Evolutionary conservation across 1,140 invertebrate species (phyloP), one percentile per base, ranked within the genome.

Genomic region (Aphelinus atriplicis): DNA sequence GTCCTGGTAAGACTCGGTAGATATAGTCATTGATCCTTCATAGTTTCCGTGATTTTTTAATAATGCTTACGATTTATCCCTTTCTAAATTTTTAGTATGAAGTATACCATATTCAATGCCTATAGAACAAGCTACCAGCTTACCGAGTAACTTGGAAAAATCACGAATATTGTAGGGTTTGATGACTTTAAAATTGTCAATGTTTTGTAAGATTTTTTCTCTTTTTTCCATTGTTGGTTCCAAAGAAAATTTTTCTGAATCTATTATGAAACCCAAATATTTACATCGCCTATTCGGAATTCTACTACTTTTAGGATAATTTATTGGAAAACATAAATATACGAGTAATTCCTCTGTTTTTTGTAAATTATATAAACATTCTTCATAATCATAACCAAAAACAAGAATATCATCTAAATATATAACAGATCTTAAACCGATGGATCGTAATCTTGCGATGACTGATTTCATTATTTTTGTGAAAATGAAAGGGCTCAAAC

Each of bases 391-490:
- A 56, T 73, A 47, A 9, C 64, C 48, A 2, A 73, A n/a, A 45
- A 73, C 42, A 6, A 77, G 57, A 58, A 73, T 57, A 62, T 77
- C 69, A 62, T 76, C 75, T 50, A 76, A 57, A 53, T 76, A 76
- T 48, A 64, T 46, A 43, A 47, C 26, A n/a, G 0, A 57, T 75
- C 9, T 75, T 71, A 51, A 53, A 53, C 48, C 63, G 72, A 51
- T 50, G 63, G 3, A 64, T 56, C 79, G 60, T 50, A 80, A 61
- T 57, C 43, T 43, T 10, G 51, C 3, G 7, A 79, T 50, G 45
- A 81, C 56, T 0, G 78, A 73, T 65, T 79, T 79, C 47, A 76
- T 76, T 26, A 81, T 48, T 75, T 81, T 81, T 1, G 77, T 79
- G 63, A 81, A 80, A 45, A 78, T 48, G n/a, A 48, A 75, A 7